Base-by-base conservation (phyloP, 2,888 invertebrate species). In the Eristalis arbustorum region DNA sequence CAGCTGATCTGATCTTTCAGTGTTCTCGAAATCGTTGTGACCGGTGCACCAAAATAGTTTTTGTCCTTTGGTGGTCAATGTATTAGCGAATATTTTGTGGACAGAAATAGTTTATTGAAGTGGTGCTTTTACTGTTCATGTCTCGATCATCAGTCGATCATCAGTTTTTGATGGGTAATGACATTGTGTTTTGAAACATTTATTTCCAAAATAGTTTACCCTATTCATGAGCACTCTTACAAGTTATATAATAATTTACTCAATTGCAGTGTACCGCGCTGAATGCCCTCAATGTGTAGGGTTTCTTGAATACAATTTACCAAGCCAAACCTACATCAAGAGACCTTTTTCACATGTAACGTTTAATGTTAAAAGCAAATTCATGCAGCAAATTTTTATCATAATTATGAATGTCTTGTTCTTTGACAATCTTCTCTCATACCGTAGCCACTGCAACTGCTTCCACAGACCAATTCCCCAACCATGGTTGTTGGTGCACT, bases 321-420 rank as follows among this genome's bases (percentile, higher is more conserved):
- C 18, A n/a, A 18, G 18, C 49, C 18, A 49, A 49, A 18, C 18
- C 18, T 49, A 49, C 18, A 49, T 49, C 8, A 2, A 49, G 49
- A 49, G 49, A 49, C 59, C 25, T 59, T 59, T 31, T 59, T 25
- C 59, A 4, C n/a, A 13, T 59, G 13, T 28, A 59, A 25, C 59
- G 59, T 6, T 28, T 5, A 28, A 59, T 14, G 23, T 13, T 28
- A 59, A 59, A 23, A 59, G 59, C 23, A 37, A 59, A 40, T 37
- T 34, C 61, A 75, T 71, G 75, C 28, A 74, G 40, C 40, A 62
- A 62, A 18, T 61, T 71, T 74, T 69, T 78, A 78, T 69, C 71
- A 84, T 79, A 84, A 79, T 84, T 75, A 76, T 84, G 80, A 66
- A 84, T 67, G 59, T 56, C 63, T 68, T 71, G 59, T 64, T 63